Percentiles rank a stretch among this genome's conserved stretches.
phyloP scores from a whole-genome alignment of 1,140 invertebrate species.

The Ylistrum balloti region DNA sequence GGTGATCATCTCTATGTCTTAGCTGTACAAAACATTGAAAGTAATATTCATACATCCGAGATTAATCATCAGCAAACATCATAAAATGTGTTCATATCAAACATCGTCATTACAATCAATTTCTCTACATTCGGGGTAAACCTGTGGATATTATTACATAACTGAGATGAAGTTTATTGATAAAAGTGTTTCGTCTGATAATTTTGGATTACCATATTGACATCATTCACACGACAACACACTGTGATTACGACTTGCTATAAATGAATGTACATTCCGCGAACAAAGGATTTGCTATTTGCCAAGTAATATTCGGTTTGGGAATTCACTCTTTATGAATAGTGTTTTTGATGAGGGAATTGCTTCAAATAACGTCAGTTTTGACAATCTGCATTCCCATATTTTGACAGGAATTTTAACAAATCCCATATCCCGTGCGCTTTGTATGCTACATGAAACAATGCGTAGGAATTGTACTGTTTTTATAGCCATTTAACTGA shows the following conservation, averaged over 20 bases:
- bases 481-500: constrained; percentile 22
- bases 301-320: constrained; percentile 30
- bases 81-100: neutral
- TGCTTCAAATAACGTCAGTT: constrained; percentile 25
- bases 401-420: neutral
- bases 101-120: neutral
- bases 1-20: neutral
- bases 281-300: constrained; percentile 8
- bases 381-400: constrained; percentile 30
- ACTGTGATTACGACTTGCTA: neutral
- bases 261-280: constrained; percentile 11
- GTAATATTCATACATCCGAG: neutral
- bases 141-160: neutral
- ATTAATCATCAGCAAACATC: neutral
- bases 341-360: neutral
- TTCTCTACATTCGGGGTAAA: neutral
- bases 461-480: neutral
- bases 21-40: neutral
- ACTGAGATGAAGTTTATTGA: neutral
- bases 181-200: neutral
- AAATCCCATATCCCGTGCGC: neutral
- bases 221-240: neutral
- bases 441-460: constrained; percentile 13
- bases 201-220: neutral
- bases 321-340: neutral